Percentiles rank a stretch among this genome's conserved stretches.
These are phyloP conservation scores for Adela reaumurella DNA, from an alignment of 2,888 invertebrate genomes.

Conservation along the genomic window DNA sequence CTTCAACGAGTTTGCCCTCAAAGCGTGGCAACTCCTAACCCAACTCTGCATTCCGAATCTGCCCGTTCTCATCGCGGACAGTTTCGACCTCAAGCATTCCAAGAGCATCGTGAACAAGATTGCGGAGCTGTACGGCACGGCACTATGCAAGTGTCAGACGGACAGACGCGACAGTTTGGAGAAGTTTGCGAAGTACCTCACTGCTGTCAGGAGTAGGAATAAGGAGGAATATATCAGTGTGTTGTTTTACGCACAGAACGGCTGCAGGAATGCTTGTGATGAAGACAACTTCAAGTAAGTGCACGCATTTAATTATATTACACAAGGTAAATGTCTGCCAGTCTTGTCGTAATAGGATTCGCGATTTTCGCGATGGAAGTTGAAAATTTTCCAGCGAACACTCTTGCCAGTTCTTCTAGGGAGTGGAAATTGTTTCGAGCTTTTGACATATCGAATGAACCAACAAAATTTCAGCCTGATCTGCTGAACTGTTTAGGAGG, in stretches of 20 bases:
- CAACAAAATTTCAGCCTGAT: no score
- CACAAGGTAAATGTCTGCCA: no score
- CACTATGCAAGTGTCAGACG: slow-evolving; percentile 13
- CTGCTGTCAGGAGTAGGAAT: slow-evolving; percentile 11
- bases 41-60: slow-evolving; percentile 20
- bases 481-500: no score
- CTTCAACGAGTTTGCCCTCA: slow-evolving; percentile 11
- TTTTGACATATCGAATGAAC: no score
- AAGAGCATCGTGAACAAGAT: slow-evolving; percentile 11
- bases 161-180: slow-evolving; percentile 8
- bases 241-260: slow-evolving; percentile 20
- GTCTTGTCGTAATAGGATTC: no score
- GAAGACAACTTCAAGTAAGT: slow-evolving; percentile 23
- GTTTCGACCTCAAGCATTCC: slow-evolving; percentile 7
- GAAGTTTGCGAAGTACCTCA: slow-evolving; percentile 17
- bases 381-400: no score
- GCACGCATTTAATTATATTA: not conserved
- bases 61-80: slow-evolving; percentile 14
- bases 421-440: no score
- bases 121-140: slow-evolving; percentile 21
- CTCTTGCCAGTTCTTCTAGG: no score
- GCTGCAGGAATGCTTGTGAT: slow-evolving; percentile 20
- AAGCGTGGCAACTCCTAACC: slow-evolving; percentile 15
- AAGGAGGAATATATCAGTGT: slow-evolving; percentile 21
- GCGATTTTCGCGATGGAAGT: no score